Percentiles rank a stretch among this genome's conserved stretches.
These are phyloP conservation scores for Drepana arcuata DNA, from an alignment of 1,140 invertebrate species.

Conservation along the genomic window DNA sequence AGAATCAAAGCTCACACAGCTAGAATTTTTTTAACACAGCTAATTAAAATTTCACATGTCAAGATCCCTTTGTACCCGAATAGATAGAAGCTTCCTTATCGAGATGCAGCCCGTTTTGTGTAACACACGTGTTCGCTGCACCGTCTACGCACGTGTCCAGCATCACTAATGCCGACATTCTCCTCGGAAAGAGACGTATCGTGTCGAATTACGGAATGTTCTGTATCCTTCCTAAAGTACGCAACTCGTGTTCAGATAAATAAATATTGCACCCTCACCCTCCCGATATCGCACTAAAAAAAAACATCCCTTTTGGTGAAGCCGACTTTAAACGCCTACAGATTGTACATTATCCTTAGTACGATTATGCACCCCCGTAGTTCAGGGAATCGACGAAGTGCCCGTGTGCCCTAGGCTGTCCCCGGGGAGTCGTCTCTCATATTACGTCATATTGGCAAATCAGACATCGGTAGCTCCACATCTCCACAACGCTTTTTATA, in stretches of 20 bases:
- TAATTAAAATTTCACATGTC: constrained; percentile 69
- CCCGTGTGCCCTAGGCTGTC: constrained; percentile 45
- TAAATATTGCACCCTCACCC: constrained; percentile 71
- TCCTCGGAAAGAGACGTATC: constrained; percentile 32
- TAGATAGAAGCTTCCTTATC: constrained; percentile 58
- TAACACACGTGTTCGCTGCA: constrained; percentile 34
- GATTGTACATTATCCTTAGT: constrained; percentile 72
- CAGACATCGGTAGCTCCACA: constrained; percentile 30
- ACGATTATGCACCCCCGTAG: constrained; percentile 70
- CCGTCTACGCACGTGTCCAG: constrained; percentile 42
- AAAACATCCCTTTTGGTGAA: constrained; percentile 69
- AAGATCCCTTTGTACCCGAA: constrained; percentile 48
- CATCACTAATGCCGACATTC: constrained; percentile 45
- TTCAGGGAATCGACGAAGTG: constrained; percentile 62
- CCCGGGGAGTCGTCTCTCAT: constrained; percentile 59
- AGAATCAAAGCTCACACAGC: constrained; percentile 58
- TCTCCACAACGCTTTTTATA: constrained; percentile 16
- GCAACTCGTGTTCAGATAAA: constrained; percentile 58
- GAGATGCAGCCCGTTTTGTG: constrained; percentile 46
- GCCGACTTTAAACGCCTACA: constrained; percentile 71
- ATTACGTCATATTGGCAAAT: constrained; percentile 62
- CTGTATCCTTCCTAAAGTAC: constrained; percentile 55
- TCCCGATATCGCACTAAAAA: constrained; percentile 64
- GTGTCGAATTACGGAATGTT: constrained; percentile 49
- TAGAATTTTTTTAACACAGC: constrained; percentile 60